Percentiles rank a stretch among this genome's conserved stretches.
Evolutionary conservation across 2,888 invertebrate genomes (phyloP).

Genomic region (Phanerotoma sp.): DNA sequence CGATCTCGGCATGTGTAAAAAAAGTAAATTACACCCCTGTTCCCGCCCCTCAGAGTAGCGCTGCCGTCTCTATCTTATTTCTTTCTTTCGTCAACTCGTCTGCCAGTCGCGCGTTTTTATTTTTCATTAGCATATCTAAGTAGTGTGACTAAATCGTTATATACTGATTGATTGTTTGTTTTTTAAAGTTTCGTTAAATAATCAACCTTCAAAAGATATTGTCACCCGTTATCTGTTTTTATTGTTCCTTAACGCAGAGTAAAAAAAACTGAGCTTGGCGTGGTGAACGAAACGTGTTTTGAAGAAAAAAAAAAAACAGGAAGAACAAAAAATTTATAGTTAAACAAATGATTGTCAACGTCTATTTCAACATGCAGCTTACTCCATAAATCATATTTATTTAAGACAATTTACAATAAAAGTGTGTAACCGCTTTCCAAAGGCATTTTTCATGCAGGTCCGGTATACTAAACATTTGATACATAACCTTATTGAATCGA

Average conservation of each 20-base stretch:
- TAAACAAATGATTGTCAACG: too few relatives aligned
- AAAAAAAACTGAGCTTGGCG: too few relatives aligned
- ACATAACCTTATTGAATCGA: slow-evolving; percentile 31
- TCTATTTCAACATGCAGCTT: too few relatives aligned
- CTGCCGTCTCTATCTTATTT: slow-evolving; percentile 13
- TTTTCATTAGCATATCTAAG: background rate
- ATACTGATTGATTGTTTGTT: slow-evolving; percentile 1
- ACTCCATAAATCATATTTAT: too few relatives aligned
- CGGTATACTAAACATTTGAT: slow-evolving; percentile 19
- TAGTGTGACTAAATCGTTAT: too few relatives aligned
- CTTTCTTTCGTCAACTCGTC: background rate
- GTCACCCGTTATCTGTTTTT: too few relatives aligned
- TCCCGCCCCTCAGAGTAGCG: slow-evolving; percentile 27
- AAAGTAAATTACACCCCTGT: slow-evolving; percentile 28
- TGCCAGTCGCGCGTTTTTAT: slow-evolving; percentile 21
- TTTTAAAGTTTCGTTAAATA: background rate
- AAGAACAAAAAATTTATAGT: too few relatives aligned
- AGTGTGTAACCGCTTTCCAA: background rate
- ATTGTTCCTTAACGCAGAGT: too few relatives aligned
- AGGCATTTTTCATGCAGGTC: slow-evolving; percentile 30
- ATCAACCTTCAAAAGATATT: too few relatives aligned
- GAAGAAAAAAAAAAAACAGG: too few relatives aligned
- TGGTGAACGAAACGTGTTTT: too few relatives aligned
- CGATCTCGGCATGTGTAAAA: slow-evolving; percentile 12
- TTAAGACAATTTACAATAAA: too few relatives aligned